A percentile compares a stretch with the other conserved stretches of the same genome.
These are phyloP conservation scores for Griposia aprilina DNA, from an alignment of 2,888 invertebrate species.

Conservation along the genomic window DNA sequence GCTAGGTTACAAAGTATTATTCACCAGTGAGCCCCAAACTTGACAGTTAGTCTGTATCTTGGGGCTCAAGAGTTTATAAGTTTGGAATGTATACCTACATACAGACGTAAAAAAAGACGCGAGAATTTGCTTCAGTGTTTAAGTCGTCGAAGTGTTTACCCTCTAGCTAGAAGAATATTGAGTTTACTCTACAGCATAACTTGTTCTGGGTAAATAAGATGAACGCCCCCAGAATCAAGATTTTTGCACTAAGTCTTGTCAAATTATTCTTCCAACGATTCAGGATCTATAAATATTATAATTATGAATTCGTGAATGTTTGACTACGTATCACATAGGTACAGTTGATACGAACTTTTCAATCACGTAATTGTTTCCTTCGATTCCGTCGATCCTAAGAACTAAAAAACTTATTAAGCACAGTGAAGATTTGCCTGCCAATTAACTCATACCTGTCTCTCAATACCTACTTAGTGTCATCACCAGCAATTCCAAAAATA, in stretches of 20 bases:
- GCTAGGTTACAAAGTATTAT: too few species aligned
- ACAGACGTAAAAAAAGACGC: background rate
- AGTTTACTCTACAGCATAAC: background rate
- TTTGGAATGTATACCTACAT: too few species aligned
- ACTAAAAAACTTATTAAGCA: background rate
- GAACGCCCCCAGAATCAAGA: background rate
- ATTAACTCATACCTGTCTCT: background rate
- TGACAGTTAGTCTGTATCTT: too few species aligned
- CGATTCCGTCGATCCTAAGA: too few species aligned
- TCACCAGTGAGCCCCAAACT: too few species aligned
- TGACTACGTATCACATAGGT: background rate
- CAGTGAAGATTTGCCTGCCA: too few species aligned
- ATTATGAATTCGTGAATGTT: background rate
- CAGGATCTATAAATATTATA: too few species aligned
- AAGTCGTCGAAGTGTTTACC: background rate
- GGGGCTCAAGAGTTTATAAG: too few species aligned
- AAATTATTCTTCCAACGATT: background rate
- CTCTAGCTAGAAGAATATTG: constrained; percentile 1
- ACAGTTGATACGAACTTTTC: background rate
- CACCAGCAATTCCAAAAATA: background rate
- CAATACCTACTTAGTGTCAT: background rate
- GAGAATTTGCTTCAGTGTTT: too few species aligned
- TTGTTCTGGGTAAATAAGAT: constrained; percentile 3
- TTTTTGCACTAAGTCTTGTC: background rate
- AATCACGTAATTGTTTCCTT: background rate